Evolutionary conservation across 2,888 invertebrate genomes (phyloP), one percentile per base, ranked within the genome.

Genomic region (Holacanthella duospinosa): DNA sequence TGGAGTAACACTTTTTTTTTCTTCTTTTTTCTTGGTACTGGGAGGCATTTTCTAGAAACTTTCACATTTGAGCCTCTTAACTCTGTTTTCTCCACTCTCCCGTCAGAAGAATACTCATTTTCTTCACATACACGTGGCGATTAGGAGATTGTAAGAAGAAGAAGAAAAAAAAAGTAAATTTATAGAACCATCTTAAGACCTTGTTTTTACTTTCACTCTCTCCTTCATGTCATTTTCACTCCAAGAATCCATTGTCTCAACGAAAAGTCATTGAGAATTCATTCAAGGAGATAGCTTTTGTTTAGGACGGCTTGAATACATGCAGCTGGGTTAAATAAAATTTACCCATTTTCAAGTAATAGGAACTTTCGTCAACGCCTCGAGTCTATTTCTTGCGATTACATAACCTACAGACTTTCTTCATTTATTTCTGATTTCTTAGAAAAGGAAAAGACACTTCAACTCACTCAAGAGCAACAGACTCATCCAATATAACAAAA

Each of bases 211-310:
- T 9, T 36, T 36, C 36, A 6, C 36, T 36, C 9, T 36, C 36
- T 36, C 21, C 21, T 21, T 48, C 48, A 48, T 48, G 48, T 48
- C 48, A 48, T 48, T 48, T 21, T 48, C 48, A 48, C 48, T 48
- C 48, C 36, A 36, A 48, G 19, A 9, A 16, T 21, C 48, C 21
- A 21, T 48, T 21, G 19, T 48, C 19, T 48, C 21, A 48, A n/a
- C 36, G 19, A 48, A 48, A 48, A 48, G 48, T 48, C 48, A 48
- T 48, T 48, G 19, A 48, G 12, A 48, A n/a, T 48, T 48, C 21
- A 48, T 9, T n/a, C 19, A 48, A 21, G 19, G 4, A 4, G 12
- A 48, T n/a, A 48, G 16, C 48, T 48, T 48, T 48, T 48, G 48
- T 48, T 9, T 36, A 36, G 36, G 36, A n/a, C 48, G 6, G 21